Percentiles rank a stretch among this genome's conserved stretches.
Evolutionary conservation across 2,888 invertebrate genomes (phyloP).

Genomic region (Chalcosyrphus nemorum): DNA sequence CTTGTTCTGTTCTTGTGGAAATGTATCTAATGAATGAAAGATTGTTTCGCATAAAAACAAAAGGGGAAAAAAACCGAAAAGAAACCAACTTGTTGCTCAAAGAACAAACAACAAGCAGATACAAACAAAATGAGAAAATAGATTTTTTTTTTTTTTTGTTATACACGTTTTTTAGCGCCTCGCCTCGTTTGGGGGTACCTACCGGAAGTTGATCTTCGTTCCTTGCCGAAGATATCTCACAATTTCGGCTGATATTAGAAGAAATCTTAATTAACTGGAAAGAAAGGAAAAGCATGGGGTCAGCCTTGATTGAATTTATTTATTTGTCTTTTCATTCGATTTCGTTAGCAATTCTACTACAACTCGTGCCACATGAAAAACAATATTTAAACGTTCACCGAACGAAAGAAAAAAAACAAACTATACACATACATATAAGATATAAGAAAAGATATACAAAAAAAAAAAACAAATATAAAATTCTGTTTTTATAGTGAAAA

Average conservation of each 20-base stretch:
- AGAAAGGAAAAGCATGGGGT: conserved; percentile 72
- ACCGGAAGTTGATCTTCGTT: conserved; percentile 69
- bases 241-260: conserved; percentile 79
- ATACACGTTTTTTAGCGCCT: not conserved
- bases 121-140: conserved; percentile 12
- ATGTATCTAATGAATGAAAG: conserved; percentile 27
- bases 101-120: conserved; percentile 6
- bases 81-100: conserved; percentile 30
- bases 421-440: conserved; percentile 37
- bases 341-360: conserved; percentile 60
- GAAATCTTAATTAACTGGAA: conserved; percentile 79
- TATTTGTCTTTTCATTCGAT: conserved; percentile 55
- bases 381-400: conserved; percentile 41
- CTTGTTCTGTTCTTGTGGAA: not conserved
- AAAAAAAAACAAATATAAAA: conserved; percentile 24
- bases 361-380: conserved; percentile 69
- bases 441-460: conserved; percentile 32
- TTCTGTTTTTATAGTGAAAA: conserved; percentile 23
- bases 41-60: not conserved
- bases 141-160: conserved; percentile 4
- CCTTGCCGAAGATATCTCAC: conserved; percentile 76
- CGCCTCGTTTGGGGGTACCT: conserved; percentile 38
- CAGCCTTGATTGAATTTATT: conserved; percentile 53
- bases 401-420: conserved; percentile 45
- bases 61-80: not conserved